These are phyloP conservation scores for Enoplolaimus lenunculus DNA, from an alignment of 2,888 invertebrate species.

Conservation along the genomic window DNA sequence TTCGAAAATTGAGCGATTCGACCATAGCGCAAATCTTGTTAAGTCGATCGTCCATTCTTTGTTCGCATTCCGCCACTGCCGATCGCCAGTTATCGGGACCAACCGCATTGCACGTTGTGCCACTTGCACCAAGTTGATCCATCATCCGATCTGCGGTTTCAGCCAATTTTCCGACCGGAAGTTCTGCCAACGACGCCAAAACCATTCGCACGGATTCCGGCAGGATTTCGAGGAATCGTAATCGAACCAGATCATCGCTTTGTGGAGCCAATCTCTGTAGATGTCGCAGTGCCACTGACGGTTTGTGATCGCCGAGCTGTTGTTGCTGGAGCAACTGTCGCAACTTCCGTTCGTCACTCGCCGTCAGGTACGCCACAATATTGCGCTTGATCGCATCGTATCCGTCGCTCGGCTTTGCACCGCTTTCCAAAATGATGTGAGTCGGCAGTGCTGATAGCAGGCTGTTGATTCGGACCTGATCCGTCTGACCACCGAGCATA, in stretches of 20 bases:
- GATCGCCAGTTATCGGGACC: not conserved
- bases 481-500: not conserved
- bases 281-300: not conserved
- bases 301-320: not conserved
- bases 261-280: not conserved
- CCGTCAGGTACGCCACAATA: not conserved
- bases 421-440: constrained; percentile 2
- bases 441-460: constrained; percentile 4
- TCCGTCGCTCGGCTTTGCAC: not conserved
- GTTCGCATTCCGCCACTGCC: too few species aligned
- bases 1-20: not conserved
- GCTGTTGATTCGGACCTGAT: not conserved
- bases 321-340: constrained; percentile 1
- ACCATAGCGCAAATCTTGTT: not conserved
- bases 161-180: not conserved
- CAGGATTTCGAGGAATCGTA: constrained; percentile 14
- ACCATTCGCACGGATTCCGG: constrained; percentile 2
- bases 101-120: not conserved
- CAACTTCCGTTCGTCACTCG: not conserved
- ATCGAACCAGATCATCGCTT: constrained; percentile 1
- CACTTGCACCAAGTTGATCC: constrained; percentile 1
- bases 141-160: not conserved
- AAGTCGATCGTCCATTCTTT: not conserved
- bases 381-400: not conserved
- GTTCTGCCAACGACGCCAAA: constrained; percentile 4